A percentile compares a stretch with the other conserved stretches of the same genome.
Evolutionary conservation across 2,113 vertebrate genomes (phyloP).

Genomic region (Xiphophorus hellerii): DNA sequence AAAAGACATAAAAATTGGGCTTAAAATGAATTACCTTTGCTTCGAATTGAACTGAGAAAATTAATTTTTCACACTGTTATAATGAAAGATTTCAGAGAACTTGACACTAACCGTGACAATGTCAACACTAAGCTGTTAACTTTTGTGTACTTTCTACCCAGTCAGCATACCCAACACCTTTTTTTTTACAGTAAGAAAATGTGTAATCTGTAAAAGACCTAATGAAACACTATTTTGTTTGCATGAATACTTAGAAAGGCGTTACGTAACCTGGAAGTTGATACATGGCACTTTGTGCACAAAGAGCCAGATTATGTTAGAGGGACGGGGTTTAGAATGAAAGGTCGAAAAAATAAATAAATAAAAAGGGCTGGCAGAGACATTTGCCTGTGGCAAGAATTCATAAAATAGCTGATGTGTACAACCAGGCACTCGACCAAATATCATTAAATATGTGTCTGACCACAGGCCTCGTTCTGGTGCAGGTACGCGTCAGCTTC

Average conservation of each 20-base stretch:
- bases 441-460: conserved; percentile 44
- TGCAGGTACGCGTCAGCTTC: conserved; percentile 52
- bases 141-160: background rate
- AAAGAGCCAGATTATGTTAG: no score
- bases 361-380: conserved; percentile 23
- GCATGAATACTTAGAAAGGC: background rate
- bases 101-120: no score
- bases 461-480: conserved; percentile 37
- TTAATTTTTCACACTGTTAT: no score
- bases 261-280: background rate
- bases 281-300: no score
- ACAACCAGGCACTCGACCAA: conserved; percentile 19
- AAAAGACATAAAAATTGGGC: no score
- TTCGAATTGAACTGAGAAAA: no score
- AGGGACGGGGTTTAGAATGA: background rate
- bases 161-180: background rate
- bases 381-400: conserved; percentile 13
- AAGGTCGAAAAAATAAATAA: conserved; percentile 6
- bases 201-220: background rate
- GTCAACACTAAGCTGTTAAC: background rate
- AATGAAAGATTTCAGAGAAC: no score
- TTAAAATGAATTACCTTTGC: no score
- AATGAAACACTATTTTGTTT: no score
- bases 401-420: conserved; percentile 33
- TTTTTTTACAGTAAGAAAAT: background rate